Evolutionary conservation across 2,888 invertebrate genomes (phyloP).

Genomic region (Trachelus iudaicus): DNA sequence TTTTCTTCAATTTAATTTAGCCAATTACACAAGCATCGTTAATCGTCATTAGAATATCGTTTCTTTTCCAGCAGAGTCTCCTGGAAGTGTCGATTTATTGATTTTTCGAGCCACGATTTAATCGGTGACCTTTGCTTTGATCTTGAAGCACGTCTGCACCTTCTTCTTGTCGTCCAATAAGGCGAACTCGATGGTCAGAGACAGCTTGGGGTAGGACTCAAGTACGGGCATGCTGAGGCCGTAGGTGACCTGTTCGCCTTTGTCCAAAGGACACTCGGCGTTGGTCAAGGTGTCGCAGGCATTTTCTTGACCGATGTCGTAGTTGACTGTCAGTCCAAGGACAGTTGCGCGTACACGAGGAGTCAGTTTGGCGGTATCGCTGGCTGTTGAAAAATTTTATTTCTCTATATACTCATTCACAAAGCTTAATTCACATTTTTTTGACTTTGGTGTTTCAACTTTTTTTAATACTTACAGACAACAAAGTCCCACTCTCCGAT

Average conservation of each 20-base stretch:
- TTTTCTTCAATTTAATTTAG: background rate
- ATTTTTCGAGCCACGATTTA: background rate
- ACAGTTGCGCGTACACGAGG: slow-evolving; percentile 43
- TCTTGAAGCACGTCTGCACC: slow-evolving; percentile 44
- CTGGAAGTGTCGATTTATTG: background rate
- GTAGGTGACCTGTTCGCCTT: slow-evolving; percentile 51
- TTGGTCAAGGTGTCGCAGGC: slow-evolving; percentile 47
- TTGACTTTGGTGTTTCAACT: slow-evolving; percentile 7
- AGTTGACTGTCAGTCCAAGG: slow-evolving; percentile 34
- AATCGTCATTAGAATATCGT: background rate
- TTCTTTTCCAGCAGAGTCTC: background rate
- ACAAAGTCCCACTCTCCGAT: slow-evolving; percentile 24
- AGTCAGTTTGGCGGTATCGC: slow-evolving; percentile 36
- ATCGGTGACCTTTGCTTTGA: slow-evolving; percentile 39
- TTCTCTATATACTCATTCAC: background rate
- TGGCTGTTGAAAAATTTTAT: slow-evolving; percentile 31
- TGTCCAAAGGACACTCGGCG: slow-evolving; percentile 52
- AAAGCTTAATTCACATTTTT: background rate
- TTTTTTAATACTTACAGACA: slow-evolving; percentile 23
- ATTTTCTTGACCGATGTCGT: slow-evolving; percentile 46
- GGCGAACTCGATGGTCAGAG: slow-evolving; percentile 40
- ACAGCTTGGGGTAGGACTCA: slow-evolving; percentile 40
- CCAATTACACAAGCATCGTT: background rate
- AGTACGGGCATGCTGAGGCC: slow-evolving; percentile 49
- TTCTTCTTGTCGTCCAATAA: slow-evolving; percentile 40